Conservation (phyloP, 2,888 invertebrate species). For the Hyles lineata region DNA sequence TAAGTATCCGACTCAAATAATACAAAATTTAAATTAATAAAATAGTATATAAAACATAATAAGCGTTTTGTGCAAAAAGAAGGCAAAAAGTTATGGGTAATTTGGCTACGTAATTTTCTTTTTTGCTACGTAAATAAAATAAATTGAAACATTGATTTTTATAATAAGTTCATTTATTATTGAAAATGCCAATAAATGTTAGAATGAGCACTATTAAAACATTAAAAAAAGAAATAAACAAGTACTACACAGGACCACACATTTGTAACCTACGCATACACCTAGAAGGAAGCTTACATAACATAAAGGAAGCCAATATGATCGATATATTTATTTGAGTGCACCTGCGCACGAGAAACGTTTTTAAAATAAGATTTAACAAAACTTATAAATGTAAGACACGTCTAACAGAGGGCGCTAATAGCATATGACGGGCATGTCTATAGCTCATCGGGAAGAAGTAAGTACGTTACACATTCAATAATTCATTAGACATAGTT, state of each 20-base stretch:
- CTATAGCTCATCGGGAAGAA: background rate
- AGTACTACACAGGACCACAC: background rate
- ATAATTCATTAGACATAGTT: slow-evolving; percentile 14
- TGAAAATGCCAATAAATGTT: too few relatives aligned
- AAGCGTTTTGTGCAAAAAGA: too few relatives aligned
- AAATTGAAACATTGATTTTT: too few relatives aligned
- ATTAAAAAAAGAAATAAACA: background rate
- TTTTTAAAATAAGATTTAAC: background rate
- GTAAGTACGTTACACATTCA: background rate
- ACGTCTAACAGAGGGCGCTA: slow-evolving; percentile 6
- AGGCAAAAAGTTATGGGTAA: too few relatives aligned
- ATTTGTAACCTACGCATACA: background rate
- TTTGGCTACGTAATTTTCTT: too few relatives aligned
- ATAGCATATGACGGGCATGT: background rate
- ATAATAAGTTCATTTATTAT: too few relatives aligned
- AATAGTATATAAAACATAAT: too few relatives aligned
- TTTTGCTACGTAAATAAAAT: too few relatives aligned
- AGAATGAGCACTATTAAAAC: too few relatives aligned
- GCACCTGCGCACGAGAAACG: background rate
- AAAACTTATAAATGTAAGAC: background rate
- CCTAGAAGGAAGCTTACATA: background rate
- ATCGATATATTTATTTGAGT: background rate
- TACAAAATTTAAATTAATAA: too few relatives aligned
- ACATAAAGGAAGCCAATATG: slow-evolving; percentile 2
- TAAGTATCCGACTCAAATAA: too few relatives aligned